Evolutionary conservation across 2,113 vertebrate genomes (phyloP).

Genomic region (Eublepharis macularius): DNA sequence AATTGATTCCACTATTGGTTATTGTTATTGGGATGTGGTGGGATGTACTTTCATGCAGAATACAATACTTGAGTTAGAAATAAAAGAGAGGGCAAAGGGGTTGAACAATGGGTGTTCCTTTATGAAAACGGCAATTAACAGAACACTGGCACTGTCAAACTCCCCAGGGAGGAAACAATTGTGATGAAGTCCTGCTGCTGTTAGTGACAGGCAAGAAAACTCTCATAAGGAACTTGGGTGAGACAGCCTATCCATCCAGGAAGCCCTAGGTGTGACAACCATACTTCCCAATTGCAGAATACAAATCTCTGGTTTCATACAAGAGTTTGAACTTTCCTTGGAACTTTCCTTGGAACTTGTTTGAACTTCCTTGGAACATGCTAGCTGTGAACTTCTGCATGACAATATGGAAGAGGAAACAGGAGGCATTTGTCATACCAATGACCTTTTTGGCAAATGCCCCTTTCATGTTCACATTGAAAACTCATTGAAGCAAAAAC

Average conservation of each 20-base stretch:
- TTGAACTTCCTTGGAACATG: no score
- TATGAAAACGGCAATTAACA: background rate
- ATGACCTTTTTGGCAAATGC: no score
- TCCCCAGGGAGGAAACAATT: background rate
- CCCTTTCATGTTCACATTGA: no score
- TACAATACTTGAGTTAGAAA: background rate
- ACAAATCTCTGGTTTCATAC: no score
- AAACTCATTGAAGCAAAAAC: no score
- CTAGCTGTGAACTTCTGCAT: no score
- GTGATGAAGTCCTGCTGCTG: background rate
- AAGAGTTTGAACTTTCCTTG: no score
- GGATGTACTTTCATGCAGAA: background rate
- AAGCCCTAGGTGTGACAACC: no score
- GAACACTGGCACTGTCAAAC: background rate
- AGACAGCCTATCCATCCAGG: background rate
- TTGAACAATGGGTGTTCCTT: background rate
- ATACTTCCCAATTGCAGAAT: no score
- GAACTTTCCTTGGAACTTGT: no score
- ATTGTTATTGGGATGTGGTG: background rate
- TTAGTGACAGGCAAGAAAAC: background rate
- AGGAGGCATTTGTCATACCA: no score
- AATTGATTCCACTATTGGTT: background rate
- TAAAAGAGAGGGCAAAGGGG: rapidly evolving
- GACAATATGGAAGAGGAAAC: no score
- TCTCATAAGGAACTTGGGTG: background rate